Evolutionary conservation across 2,797 vertebrate species (phyloP).

Genomic region (Brachyalestes nurse): DNA sequence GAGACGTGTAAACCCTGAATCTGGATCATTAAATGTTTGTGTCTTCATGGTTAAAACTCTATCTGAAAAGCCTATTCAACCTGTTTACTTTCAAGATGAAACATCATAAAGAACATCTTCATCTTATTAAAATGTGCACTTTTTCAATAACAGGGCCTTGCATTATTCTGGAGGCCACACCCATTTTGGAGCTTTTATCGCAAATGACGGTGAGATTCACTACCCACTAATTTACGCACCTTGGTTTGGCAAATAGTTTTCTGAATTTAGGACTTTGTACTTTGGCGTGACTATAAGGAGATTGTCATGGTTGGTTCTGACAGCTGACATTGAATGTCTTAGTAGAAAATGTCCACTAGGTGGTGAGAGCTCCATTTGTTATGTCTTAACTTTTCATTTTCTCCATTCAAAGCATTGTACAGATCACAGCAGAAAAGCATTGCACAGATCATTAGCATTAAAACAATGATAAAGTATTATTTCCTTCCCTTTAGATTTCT

Average conservation of each 20-base stretch:
- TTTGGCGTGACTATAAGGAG: background rate
- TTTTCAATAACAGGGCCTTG: constrained; percentile 18
- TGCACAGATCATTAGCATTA: background rate
- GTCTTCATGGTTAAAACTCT: background rate
- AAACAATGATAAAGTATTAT: background rate
- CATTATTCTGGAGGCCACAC: constrained; percentile 83
- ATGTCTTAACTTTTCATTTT: background rate
- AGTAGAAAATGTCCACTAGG: background rate
- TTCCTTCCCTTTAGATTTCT: background rate
- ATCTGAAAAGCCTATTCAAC: background rate
- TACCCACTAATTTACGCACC: background rate
- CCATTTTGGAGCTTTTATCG: constrained; percentile 90
- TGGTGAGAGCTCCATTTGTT: background rate
- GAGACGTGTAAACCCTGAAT: background rate
- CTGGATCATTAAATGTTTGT: background rate
- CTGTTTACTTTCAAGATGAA: background rate
- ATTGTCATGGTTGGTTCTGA: background rate
- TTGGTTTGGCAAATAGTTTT: background rate
- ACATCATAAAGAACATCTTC: background rate
- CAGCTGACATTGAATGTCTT: background rate
- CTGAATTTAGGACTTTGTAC: background rate
- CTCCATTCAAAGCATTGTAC: background rate
- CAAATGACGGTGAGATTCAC: constrained; percentile 87
- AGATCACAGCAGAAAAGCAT: background rate
- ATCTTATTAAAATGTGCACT: background rate